Conservation (phyloP, 92 coral and sea anemone genomes). For the Anthopleura xanthogrammica region DNA sequence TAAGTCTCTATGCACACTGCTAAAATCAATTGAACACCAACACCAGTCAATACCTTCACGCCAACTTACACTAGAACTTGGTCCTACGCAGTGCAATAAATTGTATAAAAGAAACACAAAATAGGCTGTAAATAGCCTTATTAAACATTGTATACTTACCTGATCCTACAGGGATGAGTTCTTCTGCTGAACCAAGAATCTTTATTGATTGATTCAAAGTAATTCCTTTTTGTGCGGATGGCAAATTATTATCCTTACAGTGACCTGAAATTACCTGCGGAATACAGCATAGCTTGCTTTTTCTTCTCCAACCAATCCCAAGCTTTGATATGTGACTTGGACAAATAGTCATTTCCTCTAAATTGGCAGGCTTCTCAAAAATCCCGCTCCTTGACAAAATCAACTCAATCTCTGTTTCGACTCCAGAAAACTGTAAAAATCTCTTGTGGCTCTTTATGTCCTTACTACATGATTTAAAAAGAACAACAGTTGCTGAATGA, state of each 20-base stretch:
- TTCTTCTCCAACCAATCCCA: conserved; percentile 48
- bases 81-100: too few relatives aligned
- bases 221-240: neutral
- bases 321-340: conserved; percentile 34
- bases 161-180: too few relatives aligned
- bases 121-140: too few relatives aligned
- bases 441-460: conserved; percentile 27
- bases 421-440: conserved; percentile 30
- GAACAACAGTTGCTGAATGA: neutral
- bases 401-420: conserved; percentile 27
- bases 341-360: conserved; percentile 32
- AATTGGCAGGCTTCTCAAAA: conserved; percentile 27
- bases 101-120: too few relatives aligned
- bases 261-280: conserved; percentile 27
- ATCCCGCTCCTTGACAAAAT: conserved; percentile 26
- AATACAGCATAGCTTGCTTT: conserved; percentile 30
- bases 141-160: too few relatives aligned
- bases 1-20: too few relatives aligned
- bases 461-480: conserved; percentile 8
- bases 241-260: neutral
- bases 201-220: too few relatives aligned
- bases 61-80: too few relatives aligned
- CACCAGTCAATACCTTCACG: too few relatives aligned
- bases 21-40: too few relatives aligned
- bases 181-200: too few relatives aligned